phyloP scores from a whole-genome alignment of 2,888 invertebrate species.

The Metallyticus violacea region DNA sequence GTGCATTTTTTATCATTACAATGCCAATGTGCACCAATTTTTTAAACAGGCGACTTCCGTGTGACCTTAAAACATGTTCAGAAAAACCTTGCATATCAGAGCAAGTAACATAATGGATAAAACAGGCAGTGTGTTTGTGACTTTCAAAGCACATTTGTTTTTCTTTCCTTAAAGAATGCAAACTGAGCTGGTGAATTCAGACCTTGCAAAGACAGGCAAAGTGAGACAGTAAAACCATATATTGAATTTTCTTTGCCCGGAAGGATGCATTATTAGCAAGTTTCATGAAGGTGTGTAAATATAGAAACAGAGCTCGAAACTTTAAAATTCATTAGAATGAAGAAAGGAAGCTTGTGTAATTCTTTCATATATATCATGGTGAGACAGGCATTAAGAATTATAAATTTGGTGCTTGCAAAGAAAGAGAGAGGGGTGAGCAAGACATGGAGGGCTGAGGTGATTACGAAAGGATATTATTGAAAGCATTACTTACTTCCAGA shows the following conservation, averaged over 20 bases:
- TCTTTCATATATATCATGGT: background rate
- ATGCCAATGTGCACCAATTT: background rate
- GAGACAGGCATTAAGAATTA: background rate
- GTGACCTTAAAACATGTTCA: background rate
- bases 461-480: background rate
- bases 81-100: background rate
- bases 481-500: constrained; percentile 63
- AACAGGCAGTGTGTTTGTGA: background rate
- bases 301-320: too few species aligned
- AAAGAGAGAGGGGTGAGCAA: background rate
- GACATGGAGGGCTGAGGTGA: background rate
- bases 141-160: background rate
- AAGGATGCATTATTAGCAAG: background rate
- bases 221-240: background rate
- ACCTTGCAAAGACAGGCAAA: background rate
- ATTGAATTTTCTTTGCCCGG: background rate
- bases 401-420: background rate
- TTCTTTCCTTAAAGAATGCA: background rate
- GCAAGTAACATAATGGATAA: background rate
- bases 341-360: background rate
- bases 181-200: background rate
- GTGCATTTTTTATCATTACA: background rate
- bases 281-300: background rate
- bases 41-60: too few species aligned
- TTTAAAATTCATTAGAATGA: background rate